Base-by-base conservation (phyloP, 2,888 invertebrate species). In the Rotaria magnacalcarata region DNA sequence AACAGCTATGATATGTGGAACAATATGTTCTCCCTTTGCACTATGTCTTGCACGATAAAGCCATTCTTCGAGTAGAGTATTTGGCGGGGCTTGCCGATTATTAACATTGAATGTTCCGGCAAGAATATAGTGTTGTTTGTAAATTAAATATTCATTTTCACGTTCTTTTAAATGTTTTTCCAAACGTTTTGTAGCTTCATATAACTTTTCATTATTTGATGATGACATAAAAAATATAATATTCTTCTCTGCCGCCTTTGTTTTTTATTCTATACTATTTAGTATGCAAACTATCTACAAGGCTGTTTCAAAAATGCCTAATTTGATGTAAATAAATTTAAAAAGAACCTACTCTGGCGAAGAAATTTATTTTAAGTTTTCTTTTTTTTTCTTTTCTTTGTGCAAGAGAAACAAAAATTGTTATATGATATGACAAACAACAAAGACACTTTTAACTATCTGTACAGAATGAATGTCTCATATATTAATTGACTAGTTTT, bases 81-180 rank as follows among this genome's bases (percentile, higher is more conserved):
- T 56, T 47, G 85, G 50, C 43, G 85, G 85, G 24, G 86, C 85
- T 50, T 56, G 56, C 19, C 60, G 43, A 60, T 85, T 85, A 74
- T 87, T 87, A 34, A 87, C 85, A 84, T 87, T 87, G 50, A 80
- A 87, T 47, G 87, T 87, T n/a, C 87, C 87, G 56, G 60, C 80
- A 74, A 85, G 58, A 41, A 87, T 84, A 27, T 85, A 21, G 34
- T 56, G 67, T 56, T 84, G 58, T 84, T 85, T 85, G n/a, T 74
- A 84, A 50, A 47, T 85, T 0, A 75, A 58, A 56, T 85, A 85
- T 47, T 87, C 58, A 75, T 86, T 80, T 86, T 86, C 86, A 60
- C 80, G 80, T 16, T 80, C 80, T 80, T 80, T 47, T n/a, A 80
- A 80, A n/a, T n/a, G 43, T 2, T 80, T 47, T 47, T 80, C 80